A percentile compares a stretch with the other conserved stretches of the same genome.
phyloP scores from a whole-genome alignment of 2,113 vertebrate species.

The Poeciliopsis turrubarensis region DNA sequence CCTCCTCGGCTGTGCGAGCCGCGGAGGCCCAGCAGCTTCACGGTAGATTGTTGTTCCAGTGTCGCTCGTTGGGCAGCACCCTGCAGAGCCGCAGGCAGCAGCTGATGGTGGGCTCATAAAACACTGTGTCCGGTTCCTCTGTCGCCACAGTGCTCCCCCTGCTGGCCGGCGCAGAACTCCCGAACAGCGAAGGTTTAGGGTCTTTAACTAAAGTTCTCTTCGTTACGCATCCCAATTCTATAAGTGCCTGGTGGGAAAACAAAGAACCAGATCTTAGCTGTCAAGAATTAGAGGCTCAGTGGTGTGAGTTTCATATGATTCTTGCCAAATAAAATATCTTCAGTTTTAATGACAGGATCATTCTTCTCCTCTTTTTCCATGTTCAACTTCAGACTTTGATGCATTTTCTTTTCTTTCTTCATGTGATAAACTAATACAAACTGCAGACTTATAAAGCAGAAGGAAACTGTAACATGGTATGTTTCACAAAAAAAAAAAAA shows the following conservation, averaged over 20 bases:
- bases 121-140: slow-evolving; percentile 46
- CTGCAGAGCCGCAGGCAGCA: slow-evolving; percentile 84
- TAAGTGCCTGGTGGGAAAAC: slow-evolving; percentile 80
- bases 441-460: too few species aligned
- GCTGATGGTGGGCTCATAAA: slow-evolving; percentile 90
- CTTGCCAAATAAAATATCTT: too few species aligned
- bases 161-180: slow-evolving; percentile 34
- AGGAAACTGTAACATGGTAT: too few species aligned
- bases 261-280: neutral
- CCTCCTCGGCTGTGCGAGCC: neutral
- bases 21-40: neutral
- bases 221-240: slow-evolving; percentile 85
- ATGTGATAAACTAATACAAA: too few species aligned
- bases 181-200: slow-evolving; percentile 80
- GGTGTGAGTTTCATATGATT: neutral
- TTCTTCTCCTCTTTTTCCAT: too few species aligned
- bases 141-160: neutral
- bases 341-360: neutral
- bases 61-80: slow-evolving; percentile 86
- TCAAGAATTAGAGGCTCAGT: neutral
- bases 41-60: slow-evolving; percentile 88
- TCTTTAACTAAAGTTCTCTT: slow-evolving; percentile 74
- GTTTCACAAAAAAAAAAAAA: too few species aligned
- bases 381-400: too few species aligned
- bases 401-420: too few species aligned